Conservation (phyloP, 2,797 vertebrate species). For the Ficedula albicollis region DNA sequence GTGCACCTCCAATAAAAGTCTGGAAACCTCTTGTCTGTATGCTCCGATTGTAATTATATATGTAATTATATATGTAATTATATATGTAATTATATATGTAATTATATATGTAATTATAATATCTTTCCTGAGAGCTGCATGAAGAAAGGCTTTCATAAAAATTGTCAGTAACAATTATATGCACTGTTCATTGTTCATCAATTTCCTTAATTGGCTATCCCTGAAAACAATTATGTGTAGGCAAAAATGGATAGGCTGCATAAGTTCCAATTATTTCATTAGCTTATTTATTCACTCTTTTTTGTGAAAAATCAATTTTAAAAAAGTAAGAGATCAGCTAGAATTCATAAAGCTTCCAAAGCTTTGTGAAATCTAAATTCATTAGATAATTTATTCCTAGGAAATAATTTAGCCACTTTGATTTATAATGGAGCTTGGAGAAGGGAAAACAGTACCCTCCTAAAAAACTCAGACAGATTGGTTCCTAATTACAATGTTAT, state of each 20-base stretch:
- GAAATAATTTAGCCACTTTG: constrained; percentile 23
- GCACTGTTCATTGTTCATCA: background rate
- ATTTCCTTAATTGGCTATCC: background rate
- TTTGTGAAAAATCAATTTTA: background rate
- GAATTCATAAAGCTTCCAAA: background rate
- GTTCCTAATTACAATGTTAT: constrained; percentile 18
- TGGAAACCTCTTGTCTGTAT: background rate
- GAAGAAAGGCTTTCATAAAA: background rate
- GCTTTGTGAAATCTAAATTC: background rate
- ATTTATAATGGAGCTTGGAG: constrained; percentile 8
- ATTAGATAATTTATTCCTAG: background rate
- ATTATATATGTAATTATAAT: background rate
- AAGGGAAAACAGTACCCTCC: background rate
- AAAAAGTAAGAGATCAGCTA: background rate
- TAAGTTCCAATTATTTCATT: background rate
- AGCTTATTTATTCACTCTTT: background rate
- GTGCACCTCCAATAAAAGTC: background rate
- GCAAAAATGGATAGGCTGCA: background rate
- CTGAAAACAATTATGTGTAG: background rate
- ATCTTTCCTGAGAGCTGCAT: background rate
- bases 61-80: background rate
- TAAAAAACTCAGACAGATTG: constrained; percentile 44
- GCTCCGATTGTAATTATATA: background rate
- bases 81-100: background rate
- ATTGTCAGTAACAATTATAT: background rate